phyloP scores from a whole-genome alignment of 1,140 invertebrate genomes.

The Platyura marginata region DNA sequence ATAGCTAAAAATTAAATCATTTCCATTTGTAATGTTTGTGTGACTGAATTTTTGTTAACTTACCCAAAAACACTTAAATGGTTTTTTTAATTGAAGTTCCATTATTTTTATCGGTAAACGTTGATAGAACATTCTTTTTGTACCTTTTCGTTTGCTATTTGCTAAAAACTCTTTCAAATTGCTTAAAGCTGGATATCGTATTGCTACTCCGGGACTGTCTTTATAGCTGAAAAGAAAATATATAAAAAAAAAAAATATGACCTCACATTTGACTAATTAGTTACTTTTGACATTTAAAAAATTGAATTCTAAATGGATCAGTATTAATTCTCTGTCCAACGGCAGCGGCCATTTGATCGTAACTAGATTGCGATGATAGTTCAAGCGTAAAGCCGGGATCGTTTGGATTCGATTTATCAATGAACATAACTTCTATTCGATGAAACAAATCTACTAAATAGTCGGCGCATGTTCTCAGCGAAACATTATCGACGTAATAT shows the following conservation, averaged over 20 bases:
- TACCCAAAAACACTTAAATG: conserved; percentile 84
- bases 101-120: conserved; percentile 89
- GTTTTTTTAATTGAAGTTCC: conserved; percentile 94
- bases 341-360: conserved; percentile 82
- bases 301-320: conserved; percentile 88
- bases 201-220: conserved; percentile 73
- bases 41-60: conserved; percentile 7
- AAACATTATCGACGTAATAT: conserved; percentile 31
- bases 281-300: conserved; percentile 91
- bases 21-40: neutral
- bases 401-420: conserved; percentile 86
- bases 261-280: conserved; percentile 48
- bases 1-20: conserved; percentile 28
- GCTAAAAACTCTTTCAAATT: conserved; percentile 79
- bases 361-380: conserved; percentile 83
- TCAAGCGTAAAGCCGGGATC: conserved; percentile 88
- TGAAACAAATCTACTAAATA: conserved; percentile 78
- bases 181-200: conserved; percentile 78
- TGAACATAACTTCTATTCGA: conserved; percentile 86
- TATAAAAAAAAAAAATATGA: neutral
- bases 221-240: conserved; percentile 49
- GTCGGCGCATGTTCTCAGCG: conserved; percentile 79
- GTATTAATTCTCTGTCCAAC: conserved; percentile 80
- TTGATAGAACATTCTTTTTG: conserved; percentile 91
- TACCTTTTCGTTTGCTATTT: conserved; percentile 72